Base-by-base conservation (phyloP, 2,888 invertebrate species). In the Ornithoptera alexandrae region DNA sequence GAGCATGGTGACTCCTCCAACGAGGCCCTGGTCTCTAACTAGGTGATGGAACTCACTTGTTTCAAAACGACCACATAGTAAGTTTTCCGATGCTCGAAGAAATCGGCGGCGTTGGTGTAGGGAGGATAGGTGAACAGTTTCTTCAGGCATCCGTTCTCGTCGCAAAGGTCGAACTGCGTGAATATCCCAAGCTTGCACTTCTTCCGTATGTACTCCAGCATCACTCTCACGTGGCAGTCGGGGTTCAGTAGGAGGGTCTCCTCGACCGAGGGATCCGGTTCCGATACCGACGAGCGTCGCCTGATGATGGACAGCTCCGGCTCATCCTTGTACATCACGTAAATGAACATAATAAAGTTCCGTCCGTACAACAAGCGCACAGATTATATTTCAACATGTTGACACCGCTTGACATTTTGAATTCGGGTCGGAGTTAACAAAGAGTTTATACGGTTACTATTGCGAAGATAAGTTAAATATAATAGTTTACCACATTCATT, bases 131-230 rank as follows among this genome's bases (percentile, higher is more conserved):
- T 74, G 73, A 90, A 91, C 4, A 92, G 75, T 0, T 83, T 82
- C 75, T 81, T 85, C 5, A 90, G 70, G 0, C 22, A 50, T 0
- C 92, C 92, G 1, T 65, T 74, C 2, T 85, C 85, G 56, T 89
- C 90, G 58, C 90, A 87, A 39, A 92, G 71, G 61, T 92, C 92
- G 70, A 90, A 92, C 60, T 81, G 75, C 0, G 90, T 85, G 72
- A 77, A 86, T 0, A 73, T 71, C 0, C 88, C 90, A 15, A 90
- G 75, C n/a, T 77, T 81, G 74, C 90, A 92, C 67, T 81, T 83
- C 77, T 86, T 88, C 72, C 92, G 76, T 12, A 92, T 89, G 69
- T 88, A 90, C 74, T 92, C 92, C 72, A 92, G 76, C 86, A 92
- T 88, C 8, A 90, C 82, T 56, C 92, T 77, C 2, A 90, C 85